phyloP scores from a whole-genome alignment of 1,140 invertebrate genomes.

The Pseudomyrmex flavicornis region DNA sequence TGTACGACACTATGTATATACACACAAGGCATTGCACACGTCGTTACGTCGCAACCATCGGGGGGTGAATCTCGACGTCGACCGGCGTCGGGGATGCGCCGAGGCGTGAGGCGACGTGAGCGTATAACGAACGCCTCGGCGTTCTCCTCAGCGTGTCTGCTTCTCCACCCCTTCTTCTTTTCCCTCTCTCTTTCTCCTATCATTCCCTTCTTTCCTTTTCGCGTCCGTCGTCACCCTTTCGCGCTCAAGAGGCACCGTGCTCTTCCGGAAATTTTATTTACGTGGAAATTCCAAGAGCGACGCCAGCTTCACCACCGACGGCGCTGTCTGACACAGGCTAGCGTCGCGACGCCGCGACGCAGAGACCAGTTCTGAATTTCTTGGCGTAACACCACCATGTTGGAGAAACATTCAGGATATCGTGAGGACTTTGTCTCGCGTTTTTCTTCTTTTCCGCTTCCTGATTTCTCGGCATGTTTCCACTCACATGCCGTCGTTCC shows the following conservation, averaged over 20 bases:
- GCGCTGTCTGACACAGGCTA: conserved; percentile 71
- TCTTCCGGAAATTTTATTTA: conserved; percentile 76
- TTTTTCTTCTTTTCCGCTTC: conserved; percentile 5
- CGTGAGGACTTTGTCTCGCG: conserved; percentile 17
- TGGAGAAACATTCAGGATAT: not conserved
- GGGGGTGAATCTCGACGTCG: conserved; percentile 70
- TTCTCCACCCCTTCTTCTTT: conserved; percentile 28
- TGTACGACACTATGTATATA: conserved; percentile 20
- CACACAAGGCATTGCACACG: conserved; percentile 54
- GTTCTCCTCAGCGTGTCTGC: conserved; percentile 56
- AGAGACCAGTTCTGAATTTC: conserved; percentile 52
- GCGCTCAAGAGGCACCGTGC: conserved; percentile 63
- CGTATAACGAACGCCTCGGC: conserved; percentile 73
- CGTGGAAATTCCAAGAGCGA: conserved; percentile 76
- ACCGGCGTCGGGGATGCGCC: conserved; percentile 61
- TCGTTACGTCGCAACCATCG: conserved; percentile 65
- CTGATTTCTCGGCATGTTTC: not conserved
- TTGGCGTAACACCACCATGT: not conserved
- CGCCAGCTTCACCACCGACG: conserved; percentile 65
- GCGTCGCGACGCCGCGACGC: conserved; percentile 57
- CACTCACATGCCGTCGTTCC: not conserved
- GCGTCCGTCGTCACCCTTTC: conserved; percentile 47
- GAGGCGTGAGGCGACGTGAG: conserved; percentile 72
- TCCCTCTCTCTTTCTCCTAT: not conserved
- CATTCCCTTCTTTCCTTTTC: conserved; percentile 60